phyloP scores from a whole-genome alignment of 2,113 vertebrate genomes.

The Felis chaus region DNA sequence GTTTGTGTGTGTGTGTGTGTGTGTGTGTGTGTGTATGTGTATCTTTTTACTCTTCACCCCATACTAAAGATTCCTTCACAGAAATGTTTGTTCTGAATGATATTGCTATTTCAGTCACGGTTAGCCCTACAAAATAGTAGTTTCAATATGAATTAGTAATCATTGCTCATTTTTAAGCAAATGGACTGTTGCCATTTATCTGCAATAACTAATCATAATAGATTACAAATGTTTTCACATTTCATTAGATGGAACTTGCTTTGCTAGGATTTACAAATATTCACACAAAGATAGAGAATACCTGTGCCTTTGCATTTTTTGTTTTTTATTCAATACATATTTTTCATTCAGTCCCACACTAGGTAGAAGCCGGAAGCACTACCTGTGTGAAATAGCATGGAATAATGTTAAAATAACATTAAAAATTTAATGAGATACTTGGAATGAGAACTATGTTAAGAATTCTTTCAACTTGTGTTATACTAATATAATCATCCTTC shows the following conservation, averaged over 20 bases:
- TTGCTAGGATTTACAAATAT: not conserved
- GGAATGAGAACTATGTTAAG: not conserved
- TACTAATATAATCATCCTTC: not conserved
- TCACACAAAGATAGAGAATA: not conserved
- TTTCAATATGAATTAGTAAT: not conserved
- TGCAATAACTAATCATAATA: not conserved
- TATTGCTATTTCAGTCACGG: not conserved
- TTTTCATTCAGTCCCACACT: not conserved
- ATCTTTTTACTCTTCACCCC: not conserved
- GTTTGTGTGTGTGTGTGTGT: not conserved
- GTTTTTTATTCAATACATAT: not conserved
- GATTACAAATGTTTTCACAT: not conserved
- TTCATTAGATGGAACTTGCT: not conserved
- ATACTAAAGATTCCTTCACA: not conserved
- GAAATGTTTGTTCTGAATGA: not conserved
- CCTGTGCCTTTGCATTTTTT: not conserved
- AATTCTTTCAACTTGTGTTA: not conserved
- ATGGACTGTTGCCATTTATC: not conserved
- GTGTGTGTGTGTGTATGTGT: not conserved
- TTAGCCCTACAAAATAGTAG: not conserved
- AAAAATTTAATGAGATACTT: not conserved
- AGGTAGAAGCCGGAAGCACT: not conserved
- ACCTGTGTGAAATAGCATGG: not conserved
- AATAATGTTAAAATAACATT: not conserved
- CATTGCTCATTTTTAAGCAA: not conserved